Base-by-base conservation (phyloP, 2,113 vertebrate species). In the Meriones unguiculatus region DNA sequence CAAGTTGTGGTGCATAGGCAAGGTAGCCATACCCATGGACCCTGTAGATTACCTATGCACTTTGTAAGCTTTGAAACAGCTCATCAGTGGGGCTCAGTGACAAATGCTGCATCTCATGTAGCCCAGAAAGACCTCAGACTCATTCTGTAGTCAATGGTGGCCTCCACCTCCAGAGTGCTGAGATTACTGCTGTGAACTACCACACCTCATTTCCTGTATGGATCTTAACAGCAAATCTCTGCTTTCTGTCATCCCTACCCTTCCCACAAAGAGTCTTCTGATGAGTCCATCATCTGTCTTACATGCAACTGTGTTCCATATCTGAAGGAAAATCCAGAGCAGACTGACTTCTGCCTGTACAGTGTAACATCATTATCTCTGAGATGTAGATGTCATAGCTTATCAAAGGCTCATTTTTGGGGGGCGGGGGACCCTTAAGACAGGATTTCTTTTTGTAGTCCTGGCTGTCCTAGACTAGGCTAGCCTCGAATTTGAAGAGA, bases 351-450 rank as follows among this genome's bases (percentile, higher is more conserved):
- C 69, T 90, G 92, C 59, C 24, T 91, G 46, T 75, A 25, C 20
- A 89, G 35, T 87, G 62, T 85, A 59, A 95, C 35, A n/a, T 32
- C n/a, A 76, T 96, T 96, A 88, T 72, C 30, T 59, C 64, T 92
- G 69, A 62, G 94, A 95, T 95, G 46, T 78, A 96, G 97, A 90
- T 75, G 50, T 92, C 86, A 38, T 67, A 64, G 32, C 50, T 75
- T 97, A 95, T 95, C 54, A 95, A 94, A 97, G 52, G 85, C 70
- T 81, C 59, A 89, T 92, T 95, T 72, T 35, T 32, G 24, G 7
- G 14, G 6, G 69, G 15, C 14, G 35, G 35, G 6, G 25, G 69
- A n/a, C 5, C 15, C n/a, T 72, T 15, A 72, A 72, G 69, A 72
- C 35, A n/a, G 13, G 7, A 35, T 72, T 69, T 69, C 65, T 69